These are phyloP conservation scores for Venusia cambrica DNA, from an alignment of 2,888 invertebrate genomes.

Conservation along the genomic window DNA sequence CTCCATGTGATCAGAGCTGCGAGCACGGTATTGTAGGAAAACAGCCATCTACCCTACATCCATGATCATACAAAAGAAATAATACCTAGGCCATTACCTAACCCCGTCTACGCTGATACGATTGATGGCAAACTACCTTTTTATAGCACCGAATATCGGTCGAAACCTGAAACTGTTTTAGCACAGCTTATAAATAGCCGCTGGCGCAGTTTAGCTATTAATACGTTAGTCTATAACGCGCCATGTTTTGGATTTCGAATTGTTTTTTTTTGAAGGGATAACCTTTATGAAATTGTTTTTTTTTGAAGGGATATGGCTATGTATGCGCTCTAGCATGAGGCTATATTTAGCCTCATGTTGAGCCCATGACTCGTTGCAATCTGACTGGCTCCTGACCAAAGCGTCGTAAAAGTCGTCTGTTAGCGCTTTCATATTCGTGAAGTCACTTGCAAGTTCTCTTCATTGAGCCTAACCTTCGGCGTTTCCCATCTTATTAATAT, in stretches of 20 bases:
- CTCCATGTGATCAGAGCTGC: no score
- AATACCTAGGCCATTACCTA: conserved; percentile 38
- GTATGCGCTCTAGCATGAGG: conserved; percentile 1
- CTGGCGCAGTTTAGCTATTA: conserved; percentile 4
- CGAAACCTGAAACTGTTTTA: conserved; percentile 22
- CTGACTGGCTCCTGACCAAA: neutral
- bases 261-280: no score
- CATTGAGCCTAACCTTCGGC: no score
- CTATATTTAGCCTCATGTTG: conserved; percentile 1
- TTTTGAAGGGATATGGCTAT: no score
- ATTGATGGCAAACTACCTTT: conserved; percentile 48
- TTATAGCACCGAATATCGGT: conserved; percentile 39
- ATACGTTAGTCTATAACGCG: no score
- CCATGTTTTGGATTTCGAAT: no score
- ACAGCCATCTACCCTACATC: conserved; percentile 8
- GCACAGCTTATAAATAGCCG: conserved; percentile 2
- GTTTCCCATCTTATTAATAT: no score
- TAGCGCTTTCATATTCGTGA: no score
- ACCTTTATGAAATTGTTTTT: no score
- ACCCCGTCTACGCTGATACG: conserved; percentile 37
- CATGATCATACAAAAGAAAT: conserved; percentile 19
- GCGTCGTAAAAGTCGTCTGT: neutral
- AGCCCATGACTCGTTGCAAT: neutral
- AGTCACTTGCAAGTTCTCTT: no score
- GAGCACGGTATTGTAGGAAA: no score